A percentile compares a stretch with the other conserved stretches of the same genome.
Evolutionary conservation across 2,888 invertebrate species (phyloP).

Genomic region (Hartigia nigra): DNA sequence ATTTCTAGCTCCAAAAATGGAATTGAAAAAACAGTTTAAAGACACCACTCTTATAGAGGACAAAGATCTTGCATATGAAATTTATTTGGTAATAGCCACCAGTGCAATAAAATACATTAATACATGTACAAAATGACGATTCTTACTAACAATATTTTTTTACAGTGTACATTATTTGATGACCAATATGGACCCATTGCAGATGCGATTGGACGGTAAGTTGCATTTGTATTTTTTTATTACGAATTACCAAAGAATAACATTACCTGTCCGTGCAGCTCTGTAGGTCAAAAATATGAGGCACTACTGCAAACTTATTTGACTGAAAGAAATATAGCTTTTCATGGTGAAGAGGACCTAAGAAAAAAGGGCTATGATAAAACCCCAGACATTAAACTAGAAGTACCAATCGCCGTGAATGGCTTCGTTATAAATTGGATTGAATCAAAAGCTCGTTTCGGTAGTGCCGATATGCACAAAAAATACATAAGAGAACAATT

Average conservation of each 20-base stretch:
- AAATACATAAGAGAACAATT: constrained; percentile 87
- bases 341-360: constrained; percentile 82
- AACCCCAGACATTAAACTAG: constrained; percentile 93
- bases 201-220: constrained; percentile 82
- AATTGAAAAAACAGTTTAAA: constrained; percentile 72
- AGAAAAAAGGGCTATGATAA: constrained; percentile 90
- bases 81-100: constrained; percentile 72
- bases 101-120: background rate
- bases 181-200: constrained; percentile 86
- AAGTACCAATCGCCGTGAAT: constrained; percentile 87
- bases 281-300: constrained; percentile 89
- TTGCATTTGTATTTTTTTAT: constrained; percentile 27
- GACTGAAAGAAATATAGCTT: constrained; percentile 71
- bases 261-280: constrained; percentile 67
- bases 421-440: constrained; percentile 93
- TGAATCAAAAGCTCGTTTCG: constrained; percentile 96
- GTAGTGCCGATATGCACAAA: constrained; percentile 83
- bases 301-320: constrained; percentile 76
- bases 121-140: background rate
- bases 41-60: constrained; percentile 81
- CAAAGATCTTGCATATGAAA: constrained; percentile 78
- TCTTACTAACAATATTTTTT: constrained; percentile 18
- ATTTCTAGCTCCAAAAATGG: constrained; percentile 67
- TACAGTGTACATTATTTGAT: constrained; percentile 82
- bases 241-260: background rate